These are phyloP conservation scores for Cercopithecus neglectus DNA, from an alignment of 2,797 vertebrate species.

Conservation along the genomic window DNA sequence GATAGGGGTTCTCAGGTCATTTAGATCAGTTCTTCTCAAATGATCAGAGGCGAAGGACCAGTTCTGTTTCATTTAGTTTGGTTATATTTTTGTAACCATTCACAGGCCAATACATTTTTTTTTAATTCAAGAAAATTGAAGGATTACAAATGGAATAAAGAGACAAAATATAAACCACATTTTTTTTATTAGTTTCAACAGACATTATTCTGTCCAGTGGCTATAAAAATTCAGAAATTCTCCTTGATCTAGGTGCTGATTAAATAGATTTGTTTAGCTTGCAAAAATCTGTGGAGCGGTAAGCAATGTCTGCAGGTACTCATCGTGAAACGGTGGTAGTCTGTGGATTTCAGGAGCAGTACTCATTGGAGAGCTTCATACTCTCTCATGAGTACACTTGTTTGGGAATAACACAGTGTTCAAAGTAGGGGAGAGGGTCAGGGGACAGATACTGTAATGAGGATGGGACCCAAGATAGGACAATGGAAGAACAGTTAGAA, in stretches of 20 bases:
- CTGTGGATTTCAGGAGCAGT: neutral
- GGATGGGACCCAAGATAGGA: neutral
- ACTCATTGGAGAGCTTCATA: too few species aligned
- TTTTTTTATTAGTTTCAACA: neutral
- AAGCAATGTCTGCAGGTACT: neutral
- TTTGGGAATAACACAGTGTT: neutral
- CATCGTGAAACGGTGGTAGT: rapidly evolving
- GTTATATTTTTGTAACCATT: constrained; percentile 23
- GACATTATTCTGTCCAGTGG: neutral
- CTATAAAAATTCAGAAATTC: neutral
- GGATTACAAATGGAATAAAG: neutral
- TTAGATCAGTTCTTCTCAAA: neutral
- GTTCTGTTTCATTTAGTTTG: neutral
- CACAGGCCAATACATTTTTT: neutral
- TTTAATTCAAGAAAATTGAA: neutral
- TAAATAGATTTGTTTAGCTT: neutral
- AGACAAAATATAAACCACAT: neutral
- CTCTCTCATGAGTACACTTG: neutral
- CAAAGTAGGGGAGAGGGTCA: neutral
- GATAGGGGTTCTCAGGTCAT: neutral
- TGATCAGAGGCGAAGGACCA: neutral
- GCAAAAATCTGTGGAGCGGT: neutral
- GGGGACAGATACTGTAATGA: neutral
- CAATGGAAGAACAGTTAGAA: neutral
- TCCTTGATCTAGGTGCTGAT: neutral